These are phyloP conservation scores for Dendrolimus punctatus DNA, from an alignment of 1,140 invertebrate genomes.

Conservation along the genomic window DNA sequence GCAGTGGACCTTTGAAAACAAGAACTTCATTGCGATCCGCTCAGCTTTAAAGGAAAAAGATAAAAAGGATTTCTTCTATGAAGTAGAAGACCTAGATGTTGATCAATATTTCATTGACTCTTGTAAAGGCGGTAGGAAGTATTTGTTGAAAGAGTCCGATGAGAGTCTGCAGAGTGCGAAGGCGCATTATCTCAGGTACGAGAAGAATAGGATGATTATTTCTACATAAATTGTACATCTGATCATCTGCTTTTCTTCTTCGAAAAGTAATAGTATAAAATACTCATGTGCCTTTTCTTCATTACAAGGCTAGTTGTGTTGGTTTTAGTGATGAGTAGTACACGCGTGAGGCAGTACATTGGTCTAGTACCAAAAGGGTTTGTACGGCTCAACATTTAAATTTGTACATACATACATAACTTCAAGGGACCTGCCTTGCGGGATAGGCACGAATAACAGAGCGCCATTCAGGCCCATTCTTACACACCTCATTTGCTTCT, in stretches of 20 bases:
- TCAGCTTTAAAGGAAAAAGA: slow-evolving; percentile 76
- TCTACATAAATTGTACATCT: neutral
- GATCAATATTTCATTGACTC: slow-evolving; percentile 69
- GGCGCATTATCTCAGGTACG: slow-evolving; percentile 67
- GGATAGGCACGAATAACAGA: too few relatives aligned
- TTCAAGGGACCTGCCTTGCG: too few relatives aligned
- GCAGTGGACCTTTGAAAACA: slow-evolving; percentile 87
- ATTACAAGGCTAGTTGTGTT: too few relatives aligned
- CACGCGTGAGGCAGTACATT: too few relatives aligned
- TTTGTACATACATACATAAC: too few relatives aligned
- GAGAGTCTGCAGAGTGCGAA: slow-evolving; percentile 60
- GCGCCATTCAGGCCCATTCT: too few relatives aligned
- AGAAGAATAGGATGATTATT: slow-evolving; percentile 3
- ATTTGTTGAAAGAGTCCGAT: slow-evolving; percentile 73
- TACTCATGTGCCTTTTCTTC: too few relatives aligned
- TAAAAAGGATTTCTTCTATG: slow-evolving; percentile 76
- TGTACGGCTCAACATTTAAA: too few relatives aligned
- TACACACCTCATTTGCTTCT: too few relatives aligned
- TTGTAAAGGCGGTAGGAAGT: slow-evolving; percentile 72
- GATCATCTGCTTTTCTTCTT: neutral
- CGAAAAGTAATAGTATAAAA: neutral
- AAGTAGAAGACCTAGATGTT: slow-evolving; percentile 60
- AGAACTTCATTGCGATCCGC: slow-evolving; percentile 79
- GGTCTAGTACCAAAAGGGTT: too few relatives aligned
- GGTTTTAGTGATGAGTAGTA: too few relatives aligned